phyloP scores from a whole-genome alignment of 2,113 vertebrate species.

The Eulemur macaco region DNA sequence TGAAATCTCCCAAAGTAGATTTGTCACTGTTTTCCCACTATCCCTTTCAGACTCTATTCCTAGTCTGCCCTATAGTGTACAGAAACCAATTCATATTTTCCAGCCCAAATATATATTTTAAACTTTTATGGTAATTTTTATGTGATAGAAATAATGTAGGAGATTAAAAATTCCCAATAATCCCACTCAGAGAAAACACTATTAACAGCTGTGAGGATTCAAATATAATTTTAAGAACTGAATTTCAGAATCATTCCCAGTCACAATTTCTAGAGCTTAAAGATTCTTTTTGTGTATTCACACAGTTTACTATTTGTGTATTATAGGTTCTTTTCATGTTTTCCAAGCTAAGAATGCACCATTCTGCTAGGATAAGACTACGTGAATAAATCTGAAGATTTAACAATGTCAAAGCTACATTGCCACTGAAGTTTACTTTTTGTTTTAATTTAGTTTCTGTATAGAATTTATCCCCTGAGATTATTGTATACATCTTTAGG shows the following conservation, averaged over 20 bases:
- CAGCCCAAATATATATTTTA: neutral
- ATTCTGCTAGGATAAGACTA: neutral
- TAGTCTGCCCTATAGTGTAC: neutral
- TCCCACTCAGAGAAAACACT: neutral
- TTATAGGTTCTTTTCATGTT: neutral
- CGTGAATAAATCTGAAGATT: constrained; percentile 20
- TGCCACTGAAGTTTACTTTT: neutral
- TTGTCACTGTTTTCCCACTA: neutral
- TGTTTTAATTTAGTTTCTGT: neutral
- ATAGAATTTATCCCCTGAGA: neutral
- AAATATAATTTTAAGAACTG: constrained; percentile 30
- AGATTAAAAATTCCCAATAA: constrained; percentile 15
- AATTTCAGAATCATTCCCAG: neutral
- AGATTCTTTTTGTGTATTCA: neutral
- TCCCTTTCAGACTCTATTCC: neutral
- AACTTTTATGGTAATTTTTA: constrained; percentile 3
- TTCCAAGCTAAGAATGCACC: neutral
- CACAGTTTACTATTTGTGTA: neutral
- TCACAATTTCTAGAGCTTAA: neutral
- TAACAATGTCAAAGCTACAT: neutral
- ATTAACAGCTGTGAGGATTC: neutral
- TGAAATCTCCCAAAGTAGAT: neutral
- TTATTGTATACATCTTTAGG: neutral
- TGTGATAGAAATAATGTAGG: neutral
- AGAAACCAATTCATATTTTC: neutral